A percentile compares a stretch with the other conserved stretches of the same genome.
Conservation (phyloP, 2,888 invertebrate genomes). For the Seira musarum region DNA sequence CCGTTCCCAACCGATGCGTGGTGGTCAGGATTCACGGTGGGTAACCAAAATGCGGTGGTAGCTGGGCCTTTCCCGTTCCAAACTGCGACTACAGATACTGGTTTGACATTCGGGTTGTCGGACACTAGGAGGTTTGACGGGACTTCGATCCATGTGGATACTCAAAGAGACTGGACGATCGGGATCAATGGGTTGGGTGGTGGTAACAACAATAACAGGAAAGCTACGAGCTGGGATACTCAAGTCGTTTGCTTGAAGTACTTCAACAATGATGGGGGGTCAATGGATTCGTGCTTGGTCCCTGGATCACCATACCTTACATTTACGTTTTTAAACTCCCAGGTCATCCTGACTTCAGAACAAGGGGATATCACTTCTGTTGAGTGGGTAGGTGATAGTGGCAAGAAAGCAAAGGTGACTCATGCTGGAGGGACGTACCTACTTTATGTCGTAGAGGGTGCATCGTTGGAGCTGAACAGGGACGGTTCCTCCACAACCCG, state of each 20-base stretch:
- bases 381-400: slow-evolving; percentile 57
- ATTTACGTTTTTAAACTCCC: slow-evolving; percentile 59
- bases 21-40: slow-evolving; percentile 65
- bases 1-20: slow-evolving; percentile 66
- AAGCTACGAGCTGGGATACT: slow-evolving; percentile 62
- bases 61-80: slow-evolving; percentile 67
- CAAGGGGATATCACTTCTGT: slow-evolving; percentile 45
- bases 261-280: slow-evolving; percentile 41
- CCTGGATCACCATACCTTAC: slow-evolving; percentile 67
- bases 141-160: slow-evolving; percentile 58
- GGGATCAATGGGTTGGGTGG: slow-evolving; percentile 50
- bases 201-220: slow-evolving; percentile 43
- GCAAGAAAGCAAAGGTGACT: slow-evolving; percentile 54
- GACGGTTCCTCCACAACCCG: slow-evolving; percentile 17
- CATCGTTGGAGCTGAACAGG: slow-evolving; percentile 26
- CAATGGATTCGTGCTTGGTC: slow-evolving; percentile 62
- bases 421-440: slow-evolving; percentile 46
- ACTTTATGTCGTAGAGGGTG: slow-evolving; percentile 44
- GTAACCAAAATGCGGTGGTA: slow-evolving; percentile 56
- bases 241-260: slow-evolving; percentile 64
- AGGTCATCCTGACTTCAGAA: slow-evolving; percentile 56
- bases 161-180: slow-evolving; percentile 54
- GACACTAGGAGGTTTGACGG: slow-evolving; percentile 62
- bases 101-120: slow-evolving; percentile 56
- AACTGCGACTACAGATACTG: slow-evolving; percentile 44